Conservation (phyloP, 2,888 invertebrate genomes). For the Chaetogeoica ovagalla region DNA sequence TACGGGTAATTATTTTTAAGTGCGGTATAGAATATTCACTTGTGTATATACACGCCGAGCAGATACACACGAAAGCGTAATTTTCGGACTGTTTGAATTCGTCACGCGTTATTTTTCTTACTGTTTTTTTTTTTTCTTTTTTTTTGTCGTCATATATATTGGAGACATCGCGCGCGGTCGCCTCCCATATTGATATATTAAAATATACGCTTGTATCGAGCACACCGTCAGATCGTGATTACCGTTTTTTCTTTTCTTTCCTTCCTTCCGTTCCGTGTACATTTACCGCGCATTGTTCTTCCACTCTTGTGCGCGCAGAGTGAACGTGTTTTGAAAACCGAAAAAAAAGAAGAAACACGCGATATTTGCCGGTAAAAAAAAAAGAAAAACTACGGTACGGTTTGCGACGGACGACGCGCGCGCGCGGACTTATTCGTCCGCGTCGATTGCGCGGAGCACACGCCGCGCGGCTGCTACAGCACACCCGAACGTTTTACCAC, state of each 20-base stretch:
- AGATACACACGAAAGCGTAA: neutral
- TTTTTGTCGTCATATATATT: too few species aligned
- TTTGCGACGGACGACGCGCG: too few species aligned
- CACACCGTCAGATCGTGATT: constrained; percentile 6
- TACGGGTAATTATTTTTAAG: constrained; percentile 2
- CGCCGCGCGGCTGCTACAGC: too few species aligned
- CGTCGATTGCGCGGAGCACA: neutral
- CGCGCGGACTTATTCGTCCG: too few species aligned
- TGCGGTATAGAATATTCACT: neutral
- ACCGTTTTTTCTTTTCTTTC: too few species aligned
- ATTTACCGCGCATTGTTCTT: neutral
- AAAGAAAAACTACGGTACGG: neutral
- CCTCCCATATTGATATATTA: too few species aligned
- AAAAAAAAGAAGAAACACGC: neutral
- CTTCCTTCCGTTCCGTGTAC: too few species aligned
- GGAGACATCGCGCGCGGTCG: neutral
- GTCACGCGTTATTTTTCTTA: constrained; percentile 43
- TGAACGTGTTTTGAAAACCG: neutral
- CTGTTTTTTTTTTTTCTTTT: neutral
- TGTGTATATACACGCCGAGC: too few species aligned
- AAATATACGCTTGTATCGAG: neutral
- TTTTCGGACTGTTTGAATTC: constrained; percentile 2
- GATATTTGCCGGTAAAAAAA: constrained; percentile 5
- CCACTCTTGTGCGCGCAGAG: too few species aligned
- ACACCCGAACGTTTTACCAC: too few species aligned